These are phyloP conservation scores for Liolophura sinensis DNA, from an alignment of 1,140 invertebrate species.

Conservation along the genomic window DNA sequence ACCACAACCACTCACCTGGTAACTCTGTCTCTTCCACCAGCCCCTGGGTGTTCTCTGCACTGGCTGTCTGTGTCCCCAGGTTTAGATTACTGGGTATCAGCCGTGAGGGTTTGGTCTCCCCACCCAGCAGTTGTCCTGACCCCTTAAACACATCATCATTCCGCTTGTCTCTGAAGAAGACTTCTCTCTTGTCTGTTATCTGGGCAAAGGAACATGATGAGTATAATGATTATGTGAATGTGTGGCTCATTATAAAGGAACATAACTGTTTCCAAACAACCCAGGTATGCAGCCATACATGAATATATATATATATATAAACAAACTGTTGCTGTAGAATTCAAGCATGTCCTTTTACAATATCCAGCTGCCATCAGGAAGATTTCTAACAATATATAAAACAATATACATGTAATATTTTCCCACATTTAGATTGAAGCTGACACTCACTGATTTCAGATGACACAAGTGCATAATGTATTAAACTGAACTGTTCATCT, in stretches of 20 bases:
- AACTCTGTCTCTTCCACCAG: neutral
- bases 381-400: too few species aligned
- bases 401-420: too few species aligned
- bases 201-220: constrained; percentile 11
- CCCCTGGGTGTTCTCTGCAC: constrained; percentile 19
- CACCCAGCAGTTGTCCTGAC: constrained; percentile 45
- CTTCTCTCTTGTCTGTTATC: constrained; percentile 45
- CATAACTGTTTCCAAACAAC: too few species aligned
- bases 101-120: constrained; percentile 46
- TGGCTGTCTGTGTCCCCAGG: constrained; percentile 8
- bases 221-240: neutral
- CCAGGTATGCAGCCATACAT: too few species aligned
- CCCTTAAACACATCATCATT: constrained; percentile 39
- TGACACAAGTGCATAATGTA: too few species aligned
- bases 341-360: too few species aligned
- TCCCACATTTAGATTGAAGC: too few species aligned
- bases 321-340: too few species aligned
- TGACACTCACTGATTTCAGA: too few species aligned
- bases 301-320: too few species aligned
- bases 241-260: neutral
- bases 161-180: constrained; percentile 35
- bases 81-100: constrained; percentile 38
- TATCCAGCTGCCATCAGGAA: too few species aligned
- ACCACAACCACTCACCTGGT: neutral
- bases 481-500: too few species aligned